These are phyloP conservation scores for Thaumetopoea pityocampa DNA, from an alignment of 1,140 invertebrate species.

Conservation along the genomic window DNA sequence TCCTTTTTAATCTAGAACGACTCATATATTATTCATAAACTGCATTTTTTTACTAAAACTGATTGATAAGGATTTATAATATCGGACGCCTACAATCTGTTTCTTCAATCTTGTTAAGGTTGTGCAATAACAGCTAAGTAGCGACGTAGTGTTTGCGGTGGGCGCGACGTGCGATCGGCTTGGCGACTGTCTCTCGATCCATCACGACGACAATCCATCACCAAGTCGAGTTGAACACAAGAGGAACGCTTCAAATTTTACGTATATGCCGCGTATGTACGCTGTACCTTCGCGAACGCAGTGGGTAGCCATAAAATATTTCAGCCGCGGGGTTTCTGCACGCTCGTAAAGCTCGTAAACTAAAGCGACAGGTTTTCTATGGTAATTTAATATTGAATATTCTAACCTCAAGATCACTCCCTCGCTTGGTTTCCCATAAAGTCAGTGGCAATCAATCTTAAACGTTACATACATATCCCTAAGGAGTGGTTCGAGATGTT, in stretches of 20 bases:
- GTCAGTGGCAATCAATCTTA: constrained; percentile 3
- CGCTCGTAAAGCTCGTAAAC: constrained; percentile 10
- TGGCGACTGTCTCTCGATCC: constrained; percentile 24
- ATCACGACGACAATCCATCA: constrained; percentile 45
- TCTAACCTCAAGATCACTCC: constrained; percentile 4
- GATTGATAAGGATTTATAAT: not conserved
- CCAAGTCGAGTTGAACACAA: constrained; percentile 3
- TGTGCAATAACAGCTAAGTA: constrained; percentile 23
- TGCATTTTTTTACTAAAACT: constrained; percentile 6
- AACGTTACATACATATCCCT: too few relatives aligned
- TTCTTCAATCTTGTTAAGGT: constrained; percentile 16
- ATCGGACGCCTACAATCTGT: constrained; percentile 7
- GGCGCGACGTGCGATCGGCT: constrained; percentile 14
- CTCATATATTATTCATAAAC: too few relatives aligned
- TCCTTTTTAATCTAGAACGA: too few relatives aligned
- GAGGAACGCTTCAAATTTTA: not conserved
- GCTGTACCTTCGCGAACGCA: constrained; percentile 1
- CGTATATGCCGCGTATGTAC: constrained; percentile 3
- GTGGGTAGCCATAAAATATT: constrained; percentile 9
- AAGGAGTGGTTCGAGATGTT: too few relatives aligned
- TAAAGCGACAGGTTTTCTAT: constrained; percentile 13
- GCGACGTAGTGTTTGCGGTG: constrained; percentile 29
- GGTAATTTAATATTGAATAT: constrained; percentile 12
- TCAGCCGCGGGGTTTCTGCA: constrained; percentile 8
- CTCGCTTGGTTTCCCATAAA: constrained; percentile 5